phyloP scores from a whole-genome alignment of 2,113 vertebrate species.

The Myocastor coypus region DNA sequence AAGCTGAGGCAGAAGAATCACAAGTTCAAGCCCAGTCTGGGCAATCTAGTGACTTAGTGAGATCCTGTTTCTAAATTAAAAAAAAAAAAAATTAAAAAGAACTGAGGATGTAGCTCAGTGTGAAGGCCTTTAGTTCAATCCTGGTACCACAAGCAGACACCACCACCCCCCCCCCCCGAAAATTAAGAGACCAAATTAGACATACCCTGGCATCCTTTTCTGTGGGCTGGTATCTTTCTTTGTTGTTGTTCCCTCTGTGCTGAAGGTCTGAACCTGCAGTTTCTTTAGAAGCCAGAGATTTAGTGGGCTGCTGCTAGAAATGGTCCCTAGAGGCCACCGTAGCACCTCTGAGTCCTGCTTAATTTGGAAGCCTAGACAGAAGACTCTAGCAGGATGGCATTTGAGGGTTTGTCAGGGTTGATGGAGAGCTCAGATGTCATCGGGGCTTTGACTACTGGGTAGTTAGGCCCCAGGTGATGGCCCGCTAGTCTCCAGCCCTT shows the following conservation, averaged over 20 bases:
- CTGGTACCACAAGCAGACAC: neutral
- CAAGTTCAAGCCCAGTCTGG: neutral
- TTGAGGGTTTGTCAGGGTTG: conserved; percentile 1
- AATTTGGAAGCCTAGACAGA: neutral
- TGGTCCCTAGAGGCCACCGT: neutral
- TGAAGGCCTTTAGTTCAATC: neutral
- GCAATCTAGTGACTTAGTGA: neutral
- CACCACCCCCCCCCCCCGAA: too few relatives aligned
- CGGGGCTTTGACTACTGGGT: conserved; percentile 49
- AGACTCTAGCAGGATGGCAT: neutral
- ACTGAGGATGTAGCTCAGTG: neutral
- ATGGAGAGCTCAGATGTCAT: conserved; percentile 17
- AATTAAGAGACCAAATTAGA: neutral
- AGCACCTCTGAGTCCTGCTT: neutral
- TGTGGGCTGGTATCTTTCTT: neutral
- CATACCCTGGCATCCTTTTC: too few relatives aligned
- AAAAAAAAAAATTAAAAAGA: neutral
- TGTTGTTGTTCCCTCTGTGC: neutral
- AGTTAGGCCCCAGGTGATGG: conserved; percentile 25
- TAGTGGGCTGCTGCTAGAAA: neutral
- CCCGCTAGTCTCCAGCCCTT: conserved; percentile 7
- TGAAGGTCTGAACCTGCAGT: neutral
- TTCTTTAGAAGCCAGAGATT: neutral
- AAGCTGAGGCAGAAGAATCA: neutral
- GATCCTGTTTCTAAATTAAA: neutral